Evolutionary conservation across 1,140 invertebrate genomes (phyloP), one percentile per base, ranked within the genome.

Genomic region (Thereuonema tuberculata): DNA sequence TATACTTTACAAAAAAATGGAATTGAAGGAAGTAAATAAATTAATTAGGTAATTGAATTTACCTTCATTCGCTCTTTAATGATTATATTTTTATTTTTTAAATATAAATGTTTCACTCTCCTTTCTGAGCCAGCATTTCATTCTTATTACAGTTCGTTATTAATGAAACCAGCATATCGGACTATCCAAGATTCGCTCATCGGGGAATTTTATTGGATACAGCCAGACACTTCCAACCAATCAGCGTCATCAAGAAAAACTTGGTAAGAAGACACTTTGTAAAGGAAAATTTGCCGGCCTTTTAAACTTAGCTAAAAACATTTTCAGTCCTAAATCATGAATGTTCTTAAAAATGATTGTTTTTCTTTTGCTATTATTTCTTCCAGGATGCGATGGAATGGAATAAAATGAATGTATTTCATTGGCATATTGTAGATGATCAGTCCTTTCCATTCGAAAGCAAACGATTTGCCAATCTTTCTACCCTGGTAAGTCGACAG

Each of bases 161-260:
- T 12, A 65, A 69, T 21, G 58, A 62, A 56, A 68, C 62, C 17
- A 50, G 53, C 24, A 66, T 71, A 31, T 29, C 49, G n/a, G 70
- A 72, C 59, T 62, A 56, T 14, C 70, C 70, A 1, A 63, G 77
- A 24, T 78, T 77, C 64, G 24, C 75, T 1, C 83, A 86, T 68
- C 78, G 90, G 47, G 89, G 89, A 2, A 69, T 93, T 12, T 69
- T 93, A 24, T 66, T 94, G 21, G 91, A 93, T 69, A 90, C 88
- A 1, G 80, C 86, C 1, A 76, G 91, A 2, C 90, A 93, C 73
- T 93, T 80, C 71, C 71, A 89, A 3, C 78, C 84, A 0, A 62
- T 87, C 1, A 57, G 67, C 1, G 79, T 79, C 29, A 81, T 93
- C 24, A 66, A 80, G 15, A 69, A 78, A 28, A 85, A 81, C 1